Evolutionary conservation across 1,140 invertebrate species (phyloP), one percentile per base, ranked within the genome.

Genomic region (Heliconius nattereri): DNA sequence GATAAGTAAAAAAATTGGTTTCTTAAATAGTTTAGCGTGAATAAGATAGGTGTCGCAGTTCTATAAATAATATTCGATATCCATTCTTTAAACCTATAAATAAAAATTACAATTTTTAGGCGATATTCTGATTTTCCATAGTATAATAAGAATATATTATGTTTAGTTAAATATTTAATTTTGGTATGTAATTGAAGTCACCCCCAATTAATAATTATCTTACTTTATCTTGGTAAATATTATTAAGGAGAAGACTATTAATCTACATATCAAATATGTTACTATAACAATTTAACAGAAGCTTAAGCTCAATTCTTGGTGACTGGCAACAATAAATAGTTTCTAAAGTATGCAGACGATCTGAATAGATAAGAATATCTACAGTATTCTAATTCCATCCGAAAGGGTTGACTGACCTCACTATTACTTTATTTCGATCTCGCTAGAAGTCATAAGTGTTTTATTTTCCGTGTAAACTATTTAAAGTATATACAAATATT

Each of bases 331-430:
- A 66, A 66, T 66, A 66, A 29, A 29, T 66, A 66, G 60, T 66
- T 66, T 29, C 71, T 40, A n/a, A 37, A 37, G 35, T 40, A 40
- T 72, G 71, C 71, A 72, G 71, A 72, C 71, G 71, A 40, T 66
- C 71, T 9, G n/a, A 37, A 72, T 72, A 72, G 71, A 72, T 40
- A 37, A 40, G n/a, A 72, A 72, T 72, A 72, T 72, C 35, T 40
- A 37, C 7, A 72, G 19, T 72, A 72, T 37, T 37, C 71, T 72
- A n/a, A 37, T 72, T 40, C 7, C 71, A 72, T 37, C 3, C 29
- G n/a, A 72, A n/a, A 72, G 32, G 35, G 71, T 72, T 72, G 71
- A 72, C n/a, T 72, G 71, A 72, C 71, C 71, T 72, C 19, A 40
- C 32, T 3, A n/a, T 72, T 72, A 40, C 71, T 72, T 40, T 72